phyloP scores from a whole-genome alignment of 2,113 vertebrate genomes.

The Scartelaos histophorus region DNA sequence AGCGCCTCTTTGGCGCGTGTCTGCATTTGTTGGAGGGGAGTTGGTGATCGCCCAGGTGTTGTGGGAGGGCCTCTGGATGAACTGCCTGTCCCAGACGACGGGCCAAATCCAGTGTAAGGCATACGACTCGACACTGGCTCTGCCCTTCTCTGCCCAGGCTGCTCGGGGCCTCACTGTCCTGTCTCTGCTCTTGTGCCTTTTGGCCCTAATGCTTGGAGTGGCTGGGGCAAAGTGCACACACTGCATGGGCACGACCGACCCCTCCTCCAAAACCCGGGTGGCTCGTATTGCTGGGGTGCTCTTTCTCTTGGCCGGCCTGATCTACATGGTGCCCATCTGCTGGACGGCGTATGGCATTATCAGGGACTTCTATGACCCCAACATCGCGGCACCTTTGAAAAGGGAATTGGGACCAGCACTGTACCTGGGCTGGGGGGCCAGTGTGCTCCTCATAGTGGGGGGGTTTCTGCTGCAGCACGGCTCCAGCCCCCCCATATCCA shows the following conservation, averaged over 20 bases:
- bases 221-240: constrained; percentile 84
- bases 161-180: constrained; percentile 79
- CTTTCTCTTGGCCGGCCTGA: constrained; percentile 69
- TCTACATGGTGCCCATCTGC: constrained; percentile 69
- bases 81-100: constrained; percentile 83
- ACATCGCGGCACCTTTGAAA: constrained; percentile 68
- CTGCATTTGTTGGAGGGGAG: constrained; percentile 83
- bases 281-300: constrained; percentile 61
- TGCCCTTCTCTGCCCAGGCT: constrained; percentile 77
- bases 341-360: constrained; percentile 70
- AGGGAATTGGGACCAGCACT: constrained; percentile 76
- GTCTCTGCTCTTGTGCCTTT: constrained; percentile 77
- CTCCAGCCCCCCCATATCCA: constrained; percentile 51
- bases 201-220: constrained; percentile 79
- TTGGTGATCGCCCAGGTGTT: constrained; percentile 83
- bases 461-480: constrained; percentile 69
- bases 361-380: constrained; percentile 74
- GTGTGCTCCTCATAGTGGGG: constrained; percentile 69
- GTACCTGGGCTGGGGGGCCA: constrained; percentile 75
- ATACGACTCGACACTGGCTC: constrained; percentile 84
- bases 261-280: constrained; percentile 76
- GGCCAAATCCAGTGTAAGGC: constrained; percentile 81
- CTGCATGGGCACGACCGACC: constrained; percentile 75
- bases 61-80: constrained; percentile 92
- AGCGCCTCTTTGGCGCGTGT: constrained; percentile 83